Conservation (phyloP, 2,888 invertebrate species). For the Slavum lentiscoides region DNA sequence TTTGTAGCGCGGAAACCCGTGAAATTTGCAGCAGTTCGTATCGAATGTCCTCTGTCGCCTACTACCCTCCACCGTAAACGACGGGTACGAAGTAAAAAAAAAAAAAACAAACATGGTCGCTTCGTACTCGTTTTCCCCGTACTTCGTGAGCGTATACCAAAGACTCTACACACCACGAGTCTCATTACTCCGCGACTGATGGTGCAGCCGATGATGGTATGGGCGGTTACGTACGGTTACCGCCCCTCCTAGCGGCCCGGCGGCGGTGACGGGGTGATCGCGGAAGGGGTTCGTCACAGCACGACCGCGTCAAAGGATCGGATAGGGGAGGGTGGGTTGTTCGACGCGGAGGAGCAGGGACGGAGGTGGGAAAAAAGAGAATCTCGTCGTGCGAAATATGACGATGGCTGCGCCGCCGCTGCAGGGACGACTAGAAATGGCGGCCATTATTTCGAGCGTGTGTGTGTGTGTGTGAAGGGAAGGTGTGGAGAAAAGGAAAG, state of each 20-base stretch:
- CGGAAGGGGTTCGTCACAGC: background rate
- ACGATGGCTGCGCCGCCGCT: background rate
- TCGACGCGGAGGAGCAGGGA: background rate
- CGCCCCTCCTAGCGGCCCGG: background rate
- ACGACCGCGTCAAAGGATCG: too few relatives aligned
- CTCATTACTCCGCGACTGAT: background rate
- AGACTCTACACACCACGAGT: too few relatives aligned
- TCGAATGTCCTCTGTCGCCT: too few relatives aligned
- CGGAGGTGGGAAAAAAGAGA: background rate
- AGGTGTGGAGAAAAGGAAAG: background rate
- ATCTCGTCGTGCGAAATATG: background rate
- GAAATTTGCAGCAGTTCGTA: too few relatives aligned
- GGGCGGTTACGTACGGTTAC: slow-evolving; percentile 26
- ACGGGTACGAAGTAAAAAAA: too few relatives aligned
- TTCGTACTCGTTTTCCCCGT: too few relatives aligned
- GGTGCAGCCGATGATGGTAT: background rate
- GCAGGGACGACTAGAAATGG: slow-evolving; percentile 2
- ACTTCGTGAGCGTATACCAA: too few relatives aligned
- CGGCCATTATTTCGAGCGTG: slow-evolving; percentile 10
- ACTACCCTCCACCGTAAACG: too few relatives aligned
- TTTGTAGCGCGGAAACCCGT: too few relatives aligned
- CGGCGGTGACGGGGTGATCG: too few relatives aligned
- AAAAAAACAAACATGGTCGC: too few relatives aligned
- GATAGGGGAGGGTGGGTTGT: too few relatives aligned
- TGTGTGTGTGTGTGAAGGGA: background rate